These are phyloP conservation scores for Pterocles orientalis DNA, from an alignment of 2,113 vertebrate genomes.

Conservation along the genomic window DNA sequence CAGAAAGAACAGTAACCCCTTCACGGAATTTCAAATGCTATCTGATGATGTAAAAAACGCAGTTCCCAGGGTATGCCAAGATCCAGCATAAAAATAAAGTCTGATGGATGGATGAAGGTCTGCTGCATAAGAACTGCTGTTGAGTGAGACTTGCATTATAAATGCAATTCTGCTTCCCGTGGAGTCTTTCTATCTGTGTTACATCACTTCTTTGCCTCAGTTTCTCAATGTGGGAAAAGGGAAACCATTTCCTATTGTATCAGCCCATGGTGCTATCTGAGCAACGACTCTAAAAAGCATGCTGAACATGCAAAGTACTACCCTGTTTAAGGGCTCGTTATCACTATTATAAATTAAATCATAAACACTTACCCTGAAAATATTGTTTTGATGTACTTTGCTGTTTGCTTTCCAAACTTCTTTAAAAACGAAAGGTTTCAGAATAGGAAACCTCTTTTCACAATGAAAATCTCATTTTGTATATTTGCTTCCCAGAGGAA, in stretches of 20 bases:
- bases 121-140: not conserved
- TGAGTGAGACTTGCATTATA: not conserved
- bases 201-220: not conserved
- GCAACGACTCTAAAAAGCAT: not conserved
- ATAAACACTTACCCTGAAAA: not conserved
- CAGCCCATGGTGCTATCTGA: not conserved
- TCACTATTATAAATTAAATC: not conserved
- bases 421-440: conserved; percentile 25
- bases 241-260: not conserved
- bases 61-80: not conserved
- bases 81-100: not conserved
- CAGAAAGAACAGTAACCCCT: not conserved
- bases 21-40: not conserved
- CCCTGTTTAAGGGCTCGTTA: not conserved
- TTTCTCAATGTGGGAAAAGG: not conserved
- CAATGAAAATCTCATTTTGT: not conserved
- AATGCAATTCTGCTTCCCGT: not conserved
- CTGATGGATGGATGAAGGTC: not conserved
- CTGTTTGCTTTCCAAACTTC: not conserved
- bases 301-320: not conserved
- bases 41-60: not conserved
- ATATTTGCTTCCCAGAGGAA: conserved; percentile 6
- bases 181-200: not conserved
- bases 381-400: not conserved
- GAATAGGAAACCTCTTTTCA: conserved; percentile 1